These are phyloP conservation scores for Baryphthengus martii DNA, from an alignment of 2,113 vertebrate genomes.

Conservation along the genomic window DNA sequence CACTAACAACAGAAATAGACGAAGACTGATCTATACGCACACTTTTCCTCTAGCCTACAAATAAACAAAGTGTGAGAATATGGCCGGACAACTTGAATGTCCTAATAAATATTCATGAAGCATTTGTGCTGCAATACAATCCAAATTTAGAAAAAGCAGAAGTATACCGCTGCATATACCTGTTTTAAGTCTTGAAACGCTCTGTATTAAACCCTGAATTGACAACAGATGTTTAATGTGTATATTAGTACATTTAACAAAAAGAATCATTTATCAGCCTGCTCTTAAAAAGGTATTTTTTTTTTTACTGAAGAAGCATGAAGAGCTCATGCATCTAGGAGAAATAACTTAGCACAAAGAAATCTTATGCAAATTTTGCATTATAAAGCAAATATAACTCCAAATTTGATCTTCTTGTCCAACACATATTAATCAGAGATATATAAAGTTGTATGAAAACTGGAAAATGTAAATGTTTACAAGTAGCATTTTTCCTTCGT, in stretches of 20 bases:
- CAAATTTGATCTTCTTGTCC: background rate
- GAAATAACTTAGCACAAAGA: background rate
- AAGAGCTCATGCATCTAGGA: background rate
- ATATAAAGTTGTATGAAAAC: background rate
- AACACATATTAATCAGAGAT: background rate
- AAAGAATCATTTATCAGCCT: background rate
- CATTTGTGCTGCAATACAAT: background rate
- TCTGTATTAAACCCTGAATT: background rate
- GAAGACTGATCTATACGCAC: background rate
- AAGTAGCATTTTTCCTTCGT: background rate
- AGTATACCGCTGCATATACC: background rate
- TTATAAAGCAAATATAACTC: background rate
- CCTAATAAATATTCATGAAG: background rate
- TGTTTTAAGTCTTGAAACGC: background rate
- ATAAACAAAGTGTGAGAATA: background rate
- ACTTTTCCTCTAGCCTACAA: background rate
- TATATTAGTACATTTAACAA: background rate
- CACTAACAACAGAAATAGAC: background rate
- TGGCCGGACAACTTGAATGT: background rate
- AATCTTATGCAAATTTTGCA: background rate
- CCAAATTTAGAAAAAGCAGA: background rate
- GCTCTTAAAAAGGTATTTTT: background rate
- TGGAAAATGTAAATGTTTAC: background rate
- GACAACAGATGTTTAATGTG: background rate
- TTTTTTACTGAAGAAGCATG: background rate